Conservation (phyloP, 2,113 vertebrate genomes). For the Pomatorhinus ruficollis region DNA sequence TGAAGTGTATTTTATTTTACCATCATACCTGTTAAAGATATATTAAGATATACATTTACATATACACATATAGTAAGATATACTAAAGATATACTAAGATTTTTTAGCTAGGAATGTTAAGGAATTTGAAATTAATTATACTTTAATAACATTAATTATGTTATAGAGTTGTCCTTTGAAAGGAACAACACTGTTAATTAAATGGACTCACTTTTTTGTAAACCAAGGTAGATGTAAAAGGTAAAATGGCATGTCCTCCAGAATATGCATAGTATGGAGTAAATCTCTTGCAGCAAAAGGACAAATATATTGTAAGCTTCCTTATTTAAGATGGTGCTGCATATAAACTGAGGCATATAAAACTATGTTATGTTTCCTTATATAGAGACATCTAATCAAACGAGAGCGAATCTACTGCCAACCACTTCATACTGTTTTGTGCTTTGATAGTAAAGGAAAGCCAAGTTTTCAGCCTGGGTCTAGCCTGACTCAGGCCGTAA, state of each 20-base stretch:
- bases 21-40: neutral
- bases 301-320: neutral
- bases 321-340: constrained; percentile 57
- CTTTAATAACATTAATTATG: neutral
- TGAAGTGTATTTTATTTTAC: neutral
- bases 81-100: neutral
- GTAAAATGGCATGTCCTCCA: neutral
- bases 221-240: constrained; percentile 54
- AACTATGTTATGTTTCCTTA: constrained; percentile 25
- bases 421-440: constrained; percentile 56
- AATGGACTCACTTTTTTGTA: constrained; percentile 17
- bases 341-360: neutral
- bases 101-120: neutral
- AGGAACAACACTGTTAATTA: constrained; percentile 53
- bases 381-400: constrained; percentile 43
- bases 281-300: neutral
- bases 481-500: constrained; percentile 82
- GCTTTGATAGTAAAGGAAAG: constrained; percentile 76
- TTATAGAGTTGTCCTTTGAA: constrained; percentile 37
- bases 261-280: neutral
- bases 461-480: constrained; percentile 82
- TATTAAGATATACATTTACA: neutral
- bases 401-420: constrained; percentile 69
- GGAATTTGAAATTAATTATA: neutral
- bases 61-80: neutral